Conservation (phyloP, 2,797 vertebrate genomes). For the Leptatherina wallacei region DNA sequence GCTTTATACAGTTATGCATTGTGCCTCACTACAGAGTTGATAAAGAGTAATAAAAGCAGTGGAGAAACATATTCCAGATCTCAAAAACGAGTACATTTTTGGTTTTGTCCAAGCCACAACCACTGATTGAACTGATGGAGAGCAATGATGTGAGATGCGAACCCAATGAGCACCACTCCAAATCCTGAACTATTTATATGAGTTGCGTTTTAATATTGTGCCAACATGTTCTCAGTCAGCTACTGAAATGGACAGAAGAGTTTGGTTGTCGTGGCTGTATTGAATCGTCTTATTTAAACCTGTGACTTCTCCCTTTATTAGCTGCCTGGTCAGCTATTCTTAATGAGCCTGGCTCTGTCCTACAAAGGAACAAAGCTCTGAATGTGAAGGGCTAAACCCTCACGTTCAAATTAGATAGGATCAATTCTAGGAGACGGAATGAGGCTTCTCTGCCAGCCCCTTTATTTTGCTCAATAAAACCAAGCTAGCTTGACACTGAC, state of each 20-base stretch:
- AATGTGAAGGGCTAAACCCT: conserved; percentile 56
- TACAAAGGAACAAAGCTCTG: conserved; percentile 54
- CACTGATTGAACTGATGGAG: conserved; percentile 56
- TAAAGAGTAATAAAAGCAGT: conserved; percentile 42
- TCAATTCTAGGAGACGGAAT: conserved; percentile 62
- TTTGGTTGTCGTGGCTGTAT: background rate
- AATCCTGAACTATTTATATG: conserved; percentile 68
- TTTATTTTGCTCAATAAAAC: conserved; percentile 78
- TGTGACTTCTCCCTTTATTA: conserved; percentile 45
- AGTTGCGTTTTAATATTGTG: conserved; percentile 57
- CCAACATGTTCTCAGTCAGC: conserved; percentile 48
- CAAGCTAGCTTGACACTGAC: conserved; percentile 81
- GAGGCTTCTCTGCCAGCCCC: conserved; percentile 61
- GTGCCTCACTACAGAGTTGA: conserved; percentile 39
- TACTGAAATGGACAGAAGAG: conserved; percentile 20
- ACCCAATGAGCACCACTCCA: conserved; percentile 46
- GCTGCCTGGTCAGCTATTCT: conserved; percentile 48
- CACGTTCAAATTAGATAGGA: conserved; percentile 66
- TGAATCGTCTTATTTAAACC: conserved; percentile 45
- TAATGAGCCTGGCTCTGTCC: conserved; percentile 52
- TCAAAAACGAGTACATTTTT: conserved; percentile 38
- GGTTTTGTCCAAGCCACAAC: conserved; percentile 50
- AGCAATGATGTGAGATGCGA: conserved; percentile 55
- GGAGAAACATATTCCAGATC: conserved; percentile 31
- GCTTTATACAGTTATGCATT: conserved; percentile 49